These are phyloP conservation scores for Misgurnus anguillicaudatus DNA, from an alignment of 2,113 vertebrate species.

Conservation along the genomic window DNA sequence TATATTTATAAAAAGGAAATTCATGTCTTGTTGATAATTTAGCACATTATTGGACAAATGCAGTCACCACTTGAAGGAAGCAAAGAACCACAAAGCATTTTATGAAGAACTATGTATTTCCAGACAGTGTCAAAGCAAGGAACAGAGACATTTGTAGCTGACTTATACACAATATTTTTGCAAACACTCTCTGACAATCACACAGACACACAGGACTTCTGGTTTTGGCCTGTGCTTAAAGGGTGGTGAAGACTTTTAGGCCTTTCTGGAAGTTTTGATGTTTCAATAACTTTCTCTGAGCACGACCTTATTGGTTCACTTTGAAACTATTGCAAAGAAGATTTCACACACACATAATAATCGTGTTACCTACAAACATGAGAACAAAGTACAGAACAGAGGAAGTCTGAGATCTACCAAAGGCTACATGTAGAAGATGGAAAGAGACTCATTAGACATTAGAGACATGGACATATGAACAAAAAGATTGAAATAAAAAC, in stretches of 20 bases:
- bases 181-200: neutral
- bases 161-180: constrained; percentile 26
- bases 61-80: too few relatives aligned
- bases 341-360: constrained; percentile 15
- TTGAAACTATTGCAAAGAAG: neutral
- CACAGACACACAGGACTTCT: neutral
- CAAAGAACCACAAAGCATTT: too few relatives aligned
- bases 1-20: too few relatives aligned
- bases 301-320: neutral
- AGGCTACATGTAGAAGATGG: neutral
- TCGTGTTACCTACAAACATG: neutral
- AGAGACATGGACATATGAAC: constrained; percentile 8
- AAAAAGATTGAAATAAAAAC: constrained; percentile 10
- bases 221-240: constrained; percentile 60
- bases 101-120: too few relatives aligned
- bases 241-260: constrained; percentile 50
- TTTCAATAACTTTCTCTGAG: neutral
- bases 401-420: neutral
- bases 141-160: too few relatives aligned
- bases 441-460: constrained; percentile 13
- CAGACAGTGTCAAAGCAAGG: too few relatives aligned
- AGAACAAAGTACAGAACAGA: neutral
- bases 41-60: too few relatives aligned
- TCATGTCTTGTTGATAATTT: too few relatives aligned
- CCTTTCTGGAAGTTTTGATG: constrained; percentile 12